A percentile compares a stretch with the other conserved stretches of the same genome.
phyloP scores from a whole-genome alignment of 2,888 invertebrate species.

The Amphipyra tragopoginis region DNA sequence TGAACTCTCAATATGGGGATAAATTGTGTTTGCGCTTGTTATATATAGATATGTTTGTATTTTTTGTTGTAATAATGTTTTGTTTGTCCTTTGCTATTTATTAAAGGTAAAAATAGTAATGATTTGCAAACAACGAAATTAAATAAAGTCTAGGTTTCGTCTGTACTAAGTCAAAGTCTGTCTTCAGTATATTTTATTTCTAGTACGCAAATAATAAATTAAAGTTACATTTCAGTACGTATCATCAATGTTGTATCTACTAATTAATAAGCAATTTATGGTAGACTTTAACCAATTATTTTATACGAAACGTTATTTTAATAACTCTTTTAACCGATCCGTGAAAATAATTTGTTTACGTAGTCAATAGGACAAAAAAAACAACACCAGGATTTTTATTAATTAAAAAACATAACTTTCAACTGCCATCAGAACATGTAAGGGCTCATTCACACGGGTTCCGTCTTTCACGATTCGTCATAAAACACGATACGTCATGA shows the following conservation, averaged over 20 bases:
- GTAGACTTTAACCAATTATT: no score
- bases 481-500: no score
- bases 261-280: no score
- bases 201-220: not conserved
- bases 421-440: not conserved
- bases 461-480: no score
- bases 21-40: slow-evolving; percentile 43
- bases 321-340: no score
- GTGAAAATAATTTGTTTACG: no score
- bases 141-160: not conserved
- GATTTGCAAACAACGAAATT: slow-evolving; percentile 18
- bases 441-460: no score
- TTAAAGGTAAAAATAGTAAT: slow-evolving; percentile 22
- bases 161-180: slow-evolving; percentile 1
- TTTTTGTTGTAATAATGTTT: slow-evolving; percentile 14
- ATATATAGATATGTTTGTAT: slow-evolving; percentile 16
- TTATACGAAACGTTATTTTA: no score
- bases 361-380: no score
- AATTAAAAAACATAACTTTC: not conserved
- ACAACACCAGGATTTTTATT: no score
- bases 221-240: no score
- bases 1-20: slow-evolving; percentile 38
- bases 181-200: not conserved
- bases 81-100: slow-evolving; percentile 6
- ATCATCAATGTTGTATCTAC: no score